Conservation (phyloP, 1,140 invertebrate genomes). For the Drosophila takahashii region DNA sequence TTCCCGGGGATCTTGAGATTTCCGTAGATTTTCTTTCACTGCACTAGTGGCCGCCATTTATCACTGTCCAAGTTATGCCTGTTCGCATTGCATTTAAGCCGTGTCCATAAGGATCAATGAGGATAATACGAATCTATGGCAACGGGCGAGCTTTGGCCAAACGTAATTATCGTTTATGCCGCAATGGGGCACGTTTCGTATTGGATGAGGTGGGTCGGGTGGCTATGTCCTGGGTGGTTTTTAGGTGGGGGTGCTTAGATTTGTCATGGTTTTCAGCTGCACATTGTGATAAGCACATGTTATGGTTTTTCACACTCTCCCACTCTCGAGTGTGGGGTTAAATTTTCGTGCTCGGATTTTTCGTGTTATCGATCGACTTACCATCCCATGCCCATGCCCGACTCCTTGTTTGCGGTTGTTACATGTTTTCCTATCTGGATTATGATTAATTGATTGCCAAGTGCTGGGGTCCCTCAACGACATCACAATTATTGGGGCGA, state of each 20-base stretch:
- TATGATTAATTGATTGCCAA: slow-evolving; percentile 80
- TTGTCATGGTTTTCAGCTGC: slow-evolving; percentile 78
- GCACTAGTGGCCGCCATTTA: slow-evolving; percentile 64
- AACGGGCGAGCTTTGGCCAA: slow-evolving; percentile 44
- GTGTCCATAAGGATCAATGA: slow-evolving; percentile 74
- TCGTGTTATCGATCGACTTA: slow-evolving; percentile 64
- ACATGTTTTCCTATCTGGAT: slow-evolving; percentile 75
- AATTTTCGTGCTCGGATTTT: slow-evolving; percentile 51
- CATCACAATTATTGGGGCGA: slow-evolving; percentile 39
- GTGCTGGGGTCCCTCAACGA: slow-evolving; percentile 32
- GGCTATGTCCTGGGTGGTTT: slow-evolving; percentile 15
- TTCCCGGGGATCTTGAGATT: slow-evolving; percentile 48
- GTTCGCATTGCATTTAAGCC: slow-evolving; percentile 67
- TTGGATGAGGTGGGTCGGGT: slow-evolving; percentile 54
- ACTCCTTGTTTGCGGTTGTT: slow-evolving; percentile 61
- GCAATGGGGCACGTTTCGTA: slow-evolving; percentile 73
- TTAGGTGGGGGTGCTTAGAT: slow-evolving; percentile 56
- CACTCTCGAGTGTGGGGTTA: slow-evolving; percentile 16
- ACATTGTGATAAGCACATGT: slow-evolving; percentile 80
- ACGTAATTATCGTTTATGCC: slow-evolving; percentile 80
- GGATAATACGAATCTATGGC: slow-evolving; percentile 76
- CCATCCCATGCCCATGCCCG: slow-evolving; percentile 9
- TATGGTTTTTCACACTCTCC: slow-evolving; percentile 73
- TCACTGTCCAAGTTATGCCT: slow-evolving; percentile 64
- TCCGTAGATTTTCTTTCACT: slow-evolving; percentile 49